Conservation (phyloP, 2,113 vertebrate species). For the Pandion haliaetus region DNA sequence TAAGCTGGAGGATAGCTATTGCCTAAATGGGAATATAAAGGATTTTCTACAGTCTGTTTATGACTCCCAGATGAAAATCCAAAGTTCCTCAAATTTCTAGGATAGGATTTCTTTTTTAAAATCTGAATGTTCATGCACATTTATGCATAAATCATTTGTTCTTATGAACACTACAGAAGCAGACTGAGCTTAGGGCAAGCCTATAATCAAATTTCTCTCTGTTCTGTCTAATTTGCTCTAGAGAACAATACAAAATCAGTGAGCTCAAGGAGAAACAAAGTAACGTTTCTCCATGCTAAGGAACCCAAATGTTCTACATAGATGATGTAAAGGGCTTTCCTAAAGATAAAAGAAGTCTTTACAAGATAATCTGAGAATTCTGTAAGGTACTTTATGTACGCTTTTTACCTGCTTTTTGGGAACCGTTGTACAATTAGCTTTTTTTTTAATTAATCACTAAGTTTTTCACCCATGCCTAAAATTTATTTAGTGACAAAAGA, state of each 20-base stretch:
- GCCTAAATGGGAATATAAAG: background rate
- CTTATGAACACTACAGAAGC: background rate
- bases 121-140: background rate
- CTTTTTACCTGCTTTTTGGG: background rate
- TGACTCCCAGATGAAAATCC: background rate
- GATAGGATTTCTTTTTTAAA: background rate
- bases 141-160: background rate
- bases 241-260: background rate
- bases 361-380: background rate
- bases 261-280: background rate
- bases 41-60: background rate
- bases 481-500: background rate
- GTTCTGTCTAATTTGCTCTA: background rate
- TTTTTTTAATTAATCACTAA: background rate
- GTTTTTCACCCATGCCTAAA: background rate
- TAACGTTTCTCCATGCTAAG: background rate
- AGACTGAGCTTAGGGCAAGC: background rate
- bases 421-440: background rate
- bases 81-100: background rate
- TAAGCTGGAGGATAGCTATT: background rate
- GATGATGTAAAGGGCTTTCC: background rate
- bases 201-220: background rate
- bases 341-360: background rate
- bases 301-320: background rate
- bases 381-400: fast-evolving